Base-by-base conservation (phyloP, 2,888 invertebrate species). In the Ferdinandea cuprea region DNA sequence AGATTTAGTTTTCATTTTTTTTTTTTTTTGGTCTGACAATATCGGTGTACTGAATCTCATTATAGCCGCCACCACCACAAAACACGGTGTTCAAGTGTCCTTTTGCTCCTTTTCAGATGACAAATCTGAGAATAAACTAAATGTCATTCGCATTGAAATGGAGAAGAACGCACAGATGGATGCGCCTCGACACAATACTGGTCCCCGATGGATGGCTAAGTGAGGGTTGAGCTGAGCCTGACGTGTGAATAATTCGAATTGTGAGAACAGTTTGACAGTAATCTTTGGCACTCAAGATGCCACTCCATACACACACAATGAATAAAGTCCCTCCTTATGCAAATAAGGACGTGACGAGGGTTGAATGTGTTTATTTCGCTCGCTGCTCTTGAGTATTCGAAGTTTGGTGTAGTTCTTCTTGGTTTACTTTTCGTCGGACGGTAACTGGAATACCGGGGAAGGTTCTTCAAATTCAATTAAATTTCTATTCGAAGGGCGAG, bases 241-340 rank as follows among this genome's bases (percentile, higher is more conserved):
- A 83, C 72, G 77, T 83, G 83, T 83, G 77, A 83, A 83, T 83
- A 83, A 83, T 83, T 83, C 72, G 77, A 78, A 83, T 83, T 78
- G 83, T 72, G n/a, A 73, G 77, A 83, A 68, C 83, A 78, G 83
- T 83, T 83, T 83, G 83, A 83, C 83, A 83, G 83, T 77, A 83
- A 83, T 83, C 83, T 78, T 83, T 83, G 83, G 35, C 83, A 83
- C 83, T 77, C 83, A 83, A 83, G 83, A 83, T 68, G 83, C 37
- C 76, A 71, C 74, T 74, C 35, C 54, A 46, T 46, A 73, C 77
- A 73, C 77, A 61, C 56, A 78, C 66, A 78, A 66, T 72, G 66
- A 83, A 77, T 77, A 78, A 68, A 83, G 78, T 78, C 56, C n/a
- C 81, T 71, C 72, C 78, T 83, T 78, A 83, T 83, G 83, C 83